Evolutionary conservation across 2,888 invertebrate species (phyloP).

Genomic region (Eretmocerus hayati): DNA sequence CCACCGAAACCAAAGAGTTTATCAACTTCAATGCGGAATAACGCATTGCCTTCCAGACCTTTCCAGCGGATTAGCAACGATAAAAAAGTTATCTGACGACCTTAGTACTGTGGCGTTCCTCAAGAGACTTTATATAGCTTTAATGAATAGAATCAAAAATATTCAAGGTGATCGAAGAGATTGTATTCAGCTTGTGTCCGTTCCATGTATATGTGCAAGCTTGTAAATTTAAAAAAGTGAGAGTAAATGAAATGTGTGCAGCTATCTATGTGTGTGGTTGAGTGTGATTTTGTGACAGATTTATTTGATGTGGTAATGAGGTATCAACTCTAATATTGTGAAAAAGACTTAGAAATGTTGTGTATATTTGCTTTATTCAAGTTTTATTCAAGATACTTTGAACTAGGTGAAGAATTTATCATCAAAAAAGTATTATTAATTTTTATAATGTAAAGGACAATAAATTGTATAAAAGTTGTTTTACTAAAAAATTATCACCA

Average conservation of each 20-base stretch:
- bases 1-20: constrained; percentile 70
- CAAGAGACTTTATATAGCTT: constrained; percentile 13
- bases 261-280: too few relatives aligned
- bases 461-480: constrained; percentile 22
- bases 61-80: constrained; percentile 33
- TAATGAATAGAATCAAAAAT: constrained; percentile 2
- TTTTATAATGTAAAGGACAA: constrained; percentile 20
- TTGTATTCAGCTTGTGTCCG: constrained; percentile 9
- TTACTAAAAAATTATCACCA: background rate
- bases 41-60: constrained; percentile 34
- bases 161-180: constrained; percentile 10
- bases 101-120: constrained; percentile 6
- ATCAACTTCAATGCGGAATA: constrained; percentile 47
- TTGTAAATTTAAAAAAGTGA: constrained; percentile 1
- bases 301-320: too few relatives aligned
- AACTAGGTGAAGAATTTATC: constrained; percentile 14
- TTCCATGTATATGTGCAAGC: constrained; percentile 8
- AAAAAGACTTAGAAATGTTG: constrained; percentile 16
- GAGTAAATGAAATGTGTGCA: constrained; percentile 4
- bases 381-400: constrained; percentile 11
- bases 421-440: constrained; percentile 21
- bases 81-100: constrained; percentile 19
- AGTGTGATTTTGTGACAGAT: too few relatives aligned
- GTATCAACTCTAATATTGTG: too few relatives aligned
- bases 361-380: constrained; percentile 18